Base-by-base conservation (phyloP, 2,113 vertebrate species). In the Aleadryas rufinucha region DNA sequence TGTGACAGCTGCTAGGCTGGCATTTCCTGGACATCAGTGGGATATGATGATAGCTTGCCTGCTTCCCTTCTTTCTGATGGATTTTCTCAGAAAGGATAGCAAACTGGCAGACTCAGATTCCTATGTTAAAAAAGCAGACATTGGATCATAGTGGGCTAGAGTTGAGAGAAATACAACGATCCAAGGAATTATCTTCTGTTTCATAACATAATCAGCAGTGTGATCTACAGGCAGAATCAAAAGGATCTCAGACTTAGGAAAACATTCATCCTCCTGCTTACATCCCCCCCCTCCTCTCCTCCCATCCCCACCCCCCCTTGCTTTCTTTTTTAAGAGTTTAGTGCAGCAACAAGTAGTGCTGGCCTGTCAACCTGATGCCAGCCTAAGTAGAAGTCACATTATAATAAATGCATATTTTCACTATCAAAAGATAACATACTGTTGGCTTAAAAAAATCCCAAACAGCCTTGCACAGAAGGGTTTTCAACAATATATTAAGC, bases 1-100 rank as follows among this genome's bases (percentile, higher is more conserved):
- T 98, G 97, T 97, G 96, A 98, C 97, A 98, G 97, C 98, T 98
- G 97, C 95, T 96, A 94, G 93, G 96, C 95, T 96, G 97, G 97
- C 96, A 95, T 97, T 97, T 96, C 98, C 97, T 89, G 97, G 92
- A 92, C 95, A 97, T 97, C 95, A 97, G 87, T 98, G 94, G 95
- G 86, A 92, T 96, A 95, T 93, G 97, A 91, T 97, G 95, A 87
- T 97, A 87, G 88, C 85, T 97, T 95, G 88, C 90, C 89, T 95
- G 61, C 93, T 96, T 98, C 93, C 93, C 95, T 91, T 96, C 87
- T 94, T 97, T 97, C 92, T 93, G 84, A 97, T 96, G 89, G 93
- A 69, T 79, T 90, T 97, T 96, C 92, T 97, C 95, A 94, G 95
- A 82, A 93, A 92, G 49, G 52, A 64, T 57, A 95, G 89, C 37